Base-by-base conservation (phyloP, 2,888 invertebrate species). In the Aspidiotus destructor region DNA sequence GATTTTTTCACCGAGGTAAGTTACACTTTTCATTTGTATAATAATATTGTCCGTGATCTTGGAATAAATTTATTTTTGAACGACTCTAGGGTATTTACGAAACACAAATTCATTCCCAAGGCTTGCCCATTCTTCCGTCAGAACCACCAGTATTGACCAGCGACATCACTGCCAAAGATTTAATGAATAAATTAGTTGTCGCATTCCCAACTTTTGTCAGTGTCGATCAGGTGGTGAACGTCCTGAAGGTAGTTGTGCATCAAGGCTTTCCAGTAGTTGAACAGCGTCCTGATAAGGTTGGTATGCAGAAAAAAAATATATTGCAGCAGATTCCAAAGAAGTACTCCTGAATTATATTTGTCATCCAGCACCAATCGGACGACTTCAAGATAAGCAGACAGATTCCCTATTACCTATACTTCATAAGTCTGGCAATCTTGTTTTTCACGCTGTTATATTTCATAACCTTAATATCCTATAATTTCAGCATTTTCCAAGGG, bases 1-100 rank as follows among this genome's bases (percentile, higher is more conserved):
- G 85, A 85, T 75, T 81, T 80, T 72, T 85, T 85, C 75, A 84
- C 83, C 72, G 84, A 84, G 74, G 82, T 81, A 74, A 75, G 76
- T 74, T 10, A 28, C 11, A n/a, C 5, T 48, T 9, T 48, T n/a
- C 6, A 11, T 48, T 48, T n/a, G n/a, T 13, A 48, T 2, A 48
- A 2, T 13, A 48, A n/a, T 48, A 48, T 48, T 48, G 48, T 13
- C 48, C n/a, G 2, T 11, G n/a, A 48, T 48, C 48, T 13, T 11
- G 48, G 48, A 48, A 48, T 48, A n/a, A 48, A 48, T 48, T 3
- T 48, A 11, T 11, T n/a, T 48, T 13, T 48, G 10, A 48, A 13
- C 48, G n/a, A 13, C 52, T 40, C 7, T 68, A 74, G 74, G 73
- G 74, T 40, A 71, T 74, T 28, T 74, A 74, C 69, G 74, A 74